Percentiles rank a stretch among this genome's conserved stretches.
Evolutionary conservation across 2,113 vertebrate genomes (phyloP).

Genomic region (Thamnophis sirtalis): DNA sequence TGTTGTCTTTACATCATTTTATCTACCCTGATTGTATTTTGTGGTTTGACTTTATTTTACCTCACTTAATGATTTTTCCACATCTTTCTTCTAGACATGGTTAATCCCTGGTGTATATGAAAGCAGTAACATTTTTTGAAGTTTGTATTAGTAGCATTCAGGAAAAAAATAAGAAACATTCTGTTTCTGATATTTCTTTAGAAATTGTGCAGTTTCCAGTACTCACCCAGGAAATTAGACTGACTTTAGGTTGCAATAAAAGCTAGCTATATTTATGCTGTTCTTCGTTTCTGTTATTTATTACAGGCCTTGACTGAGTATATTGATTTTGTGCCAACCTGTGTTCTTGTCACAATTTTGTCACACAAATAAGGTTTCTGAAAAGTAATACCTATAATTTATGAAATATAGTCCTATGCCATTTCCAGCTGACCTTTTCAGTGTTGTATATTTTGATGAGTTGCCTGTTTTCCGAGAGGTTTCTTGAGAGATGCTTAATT

Average conservation of each 20-base stretch:
- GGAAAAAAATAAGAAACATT: conserved; percentile 39
- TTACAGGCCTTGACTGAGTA: conserved; percentile 41
- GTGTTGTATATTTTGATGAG: conserved; percentile 53
- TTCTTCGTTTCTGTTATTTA: conserved; percentile 67
- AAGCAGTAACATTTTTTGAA: conserved; percentile 1
- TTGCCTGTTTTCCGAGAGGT: conserved; percentile 15
- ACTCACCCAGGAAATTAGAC: conserved; percentile 53
- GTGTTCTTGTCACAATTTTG: conserved; percentile 65
- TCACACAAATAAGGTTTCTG: conserved; percentile 62
- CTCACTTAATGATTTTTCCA: neutral
- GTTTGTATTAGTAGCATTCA: conserved; percentile 38
- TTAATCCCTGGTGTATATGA: neutral
- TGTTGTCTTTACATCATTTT: neutral
- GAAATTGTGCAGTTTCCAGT: conserved; percentile 45
- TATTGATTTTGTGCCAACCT: conserved; percentile 69
- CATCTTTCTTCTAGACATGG: neutral
- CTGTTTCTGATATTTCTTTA: conserved; percentile 30
- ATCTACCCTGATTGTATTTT: neutral
- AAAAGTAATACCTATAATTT: conserved; percentile 59
- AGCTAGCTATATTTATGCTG: conserved; percentile 53
- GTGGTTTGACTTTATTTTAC: neutral
- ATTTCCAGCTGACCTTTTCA: conserved; percentile 64
- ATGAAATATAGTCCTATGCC: conserved; percentile 49
- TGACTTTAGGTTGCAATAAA: conserved; percentile 54
- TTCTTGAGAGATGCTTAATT: conserved; percentile 25